Evolutionary conservation across 2,888 invertebrate genomes (phyloP), one percentile per base, ranked within the genome.

Genomic region (Folsomia manolachei): DNA sequence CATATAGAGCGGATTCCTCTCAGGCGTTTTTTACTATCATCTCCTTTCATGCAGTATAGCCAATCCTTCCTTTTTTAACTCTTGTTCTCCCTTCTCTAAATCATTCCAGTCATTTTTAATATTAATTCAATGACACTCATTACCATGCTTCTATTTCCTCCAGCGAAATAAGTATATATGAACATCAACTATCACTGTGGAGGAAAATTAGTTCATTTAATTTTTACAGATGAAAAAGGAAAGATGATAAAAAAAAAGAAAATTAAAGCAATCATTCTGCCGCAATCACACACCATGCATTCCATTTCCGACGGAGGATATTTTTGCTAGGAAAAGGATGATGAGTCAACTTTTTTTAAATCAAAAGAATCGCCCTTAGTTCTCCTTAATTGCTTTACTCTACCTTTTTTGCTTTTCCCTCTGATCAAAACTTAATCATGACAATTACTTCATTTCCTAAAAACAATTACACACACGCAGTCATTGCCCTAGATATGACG

Each of bases 101-200:
- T 39, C 39, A 39, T 39, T 39, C 39, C 39, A 39, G 7, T 39
- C 56, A 56, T 56, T 56, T 56, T 56, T 56, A 56, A 14, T 56
- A 18, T 56, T 56, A 56, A 56, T 56, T 56, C 56, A 56, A 56
- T 56, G 56, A 56, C 56, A 56, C 11, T 56, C 56, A 56, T 56
- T 56, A 56, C n/a, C 56, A 39, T 39, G 39, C 39, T 39, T n/a
- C n/a, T n/a, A n/a, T n/a, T 14, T 39, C 39, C 39, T 39, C 39
- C 39, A 39, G 39, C 39, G 14, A 14, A 39, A 39, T 39, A 4
- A n/a, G n/a, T n/a, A n/a, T n/a, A n/a, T n/a, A n/a, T n/a, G n/a
- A 39, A 14, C 39, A 39, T 14, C 39, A 39, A 4, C 39, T 9
- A 39, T 39, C 56, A 56, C 56, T 19, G 7, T 56, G 4, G 11